Conservation (phyloP, 2,113 vertebrate species). For the Xiphorhynchus elegans region DNA sequence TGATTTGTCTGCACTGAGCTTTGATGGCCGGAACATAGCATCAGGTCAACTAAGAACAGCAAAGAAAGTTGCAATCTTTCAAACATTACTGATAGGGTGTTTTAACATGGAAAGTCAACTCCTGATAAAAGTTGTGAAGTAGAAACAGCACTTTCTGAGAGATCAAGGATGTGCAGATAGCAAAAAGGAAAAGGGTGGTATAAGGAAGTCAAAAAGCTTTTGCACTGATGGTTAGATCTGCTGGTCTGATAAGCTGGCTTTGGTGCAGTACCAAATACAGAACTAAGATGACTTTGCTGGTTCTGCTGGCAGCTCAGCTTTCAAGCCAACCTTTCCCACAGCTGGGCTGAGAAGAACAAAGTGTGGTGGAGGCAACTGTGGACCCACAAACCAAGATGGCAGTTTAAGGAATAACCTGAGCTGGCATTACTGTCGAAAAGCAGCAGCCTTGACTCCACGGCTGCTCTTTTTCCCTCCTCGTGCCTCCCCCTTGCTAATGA, state of each 20-base stretch:
- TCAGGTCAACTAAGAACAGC: neutral
- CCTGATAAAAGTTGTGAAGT: neutral
- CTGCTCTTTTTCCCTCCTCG: neutral
- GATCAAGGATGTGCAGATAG: neutral
- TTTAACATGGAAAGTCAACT: neutral
- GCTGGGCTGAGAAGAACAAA: neutral
- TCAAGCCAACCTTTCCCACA: neutral
- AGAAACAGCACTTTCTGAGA: neutral
- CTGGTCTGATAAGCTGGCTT: neutral
- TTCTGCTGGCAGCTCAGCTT: neutral
- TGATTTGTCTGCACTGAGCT: neutral
- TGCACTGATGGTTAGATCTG: neutral
- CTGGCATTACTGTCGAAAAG: neutral
- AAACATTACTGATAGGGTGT: neutral
- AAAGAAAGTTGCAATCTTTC: neutral
- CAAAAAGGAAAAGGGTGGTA: neutral
- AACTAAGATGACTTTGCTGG: neutral
- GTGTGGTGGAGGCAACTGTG: accelerated
- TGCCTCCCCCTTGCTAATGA: neutral
- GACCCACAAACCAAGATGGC: neutral
- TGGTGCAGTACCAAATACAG: neutral
- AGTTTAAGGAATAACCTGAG: neutral
- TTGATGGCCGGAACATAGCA: neutral
- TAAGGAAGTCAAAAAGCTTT: neutral
- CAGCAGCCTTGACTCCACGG: neutral